A percentile compares a stretch with the other conserved stretches of the same genome.
Conservation (phyloP, 2,888 invertebrate species). For the Tenthredo mesomela region DNA sequence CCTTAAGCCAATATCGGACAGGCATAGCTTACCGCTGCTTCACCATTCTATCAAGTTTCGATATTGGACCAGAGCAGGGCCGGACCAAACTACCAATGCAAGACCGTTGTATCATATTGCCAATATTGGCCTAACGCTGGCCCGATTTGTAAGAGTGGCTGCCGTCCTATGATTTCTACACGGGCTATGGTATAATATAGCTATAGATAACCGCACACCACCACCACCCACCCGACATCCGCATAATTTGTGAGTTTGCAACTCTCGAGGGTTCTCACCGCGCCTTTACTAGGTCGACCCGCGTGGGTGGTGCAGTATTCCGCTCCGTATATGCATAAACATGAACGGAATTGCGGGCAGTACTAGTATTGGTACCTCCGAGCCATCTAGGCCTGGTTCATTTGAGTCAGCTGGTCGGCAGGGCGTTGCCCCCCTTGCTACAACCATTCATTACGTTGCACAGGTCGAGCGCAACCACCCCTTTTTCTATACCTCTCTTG, state of each 20-base stretch:
- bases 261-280: conserved; percentile 51
- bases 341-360: conserved; percentile 59
- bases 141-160: too few species aligned
- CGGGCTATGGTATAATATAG: conserved; percentile 15
- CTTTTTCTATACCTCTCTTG: conserved; percentile 24
- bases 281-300: conserved; percentile 49
- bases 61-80: too few species aligned
- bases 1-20: too few species aligned
- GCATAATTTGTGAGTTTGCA: conserved; percentile 40
- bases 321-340: conserved; percentile 55
- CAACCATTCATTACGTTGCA: conserved; percentile 73
- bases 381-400: conserved; percentile 63
- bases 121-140: too few species aligned
- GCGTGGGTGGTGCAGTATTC: conserved; percentile 44
- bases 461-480: conserved; percentile 61
- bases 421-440: conserved; percentile 72
- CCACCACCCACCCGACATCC: neutral
- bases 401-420: conserved; percentile 75
- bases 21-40: too few species aligned
- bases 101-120: too few species aligned
- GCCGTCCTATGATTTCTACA: too few species aligned
- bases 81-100: too few species aligned
- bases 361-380: conserved; percentile 46
- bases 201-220: neutral
- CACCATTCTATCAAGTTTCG: too few species aligned